Evolutionary conservation across 2,888 invertebrate species (phyloP), one percentile per base, ranked within the genome.

Genomic region (Thymelicus lineola): DNA sequence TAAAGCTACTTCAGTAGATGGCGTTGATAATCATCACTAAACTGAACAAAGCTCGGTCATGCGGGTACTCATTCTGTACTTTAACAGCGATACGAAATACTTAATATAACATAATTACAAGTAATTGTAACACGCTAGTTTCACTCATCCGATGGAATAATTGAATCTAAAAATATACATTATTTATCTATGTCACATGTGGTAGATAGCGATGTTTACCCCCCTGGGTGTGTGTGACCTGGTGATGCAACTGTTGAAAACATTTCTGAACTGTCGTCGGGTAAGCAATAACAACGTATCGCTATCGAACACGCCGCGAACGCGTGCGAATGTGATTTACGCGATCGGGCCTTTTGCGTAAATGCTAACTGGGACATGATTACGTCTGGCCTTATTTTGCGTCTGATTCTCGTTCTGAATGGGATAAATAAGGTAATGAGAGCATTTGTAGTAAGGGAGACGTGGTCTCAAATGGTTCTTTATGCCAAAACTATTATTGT

Each of bases 211-310:
- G 6, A 0, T 35, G 57, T 65, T 15, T 15, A 66, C 58, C 65
- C 58, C 65, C 65, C 65, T 28, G 57, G 55, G 46, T n/a, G 57
- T 64, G 58, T 57, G 46, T 58, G 65, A 66, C 65, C 65, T 46
- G 20, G 58, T 58, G 65, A 66, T 66, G 65, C 65, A 66, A 66
- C 55, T 45, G 20, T 20, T 66, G n/a, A 42, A 65, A 46, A 72
- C 69, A 66, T 62, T 69, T 57, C 61, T 48, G 28, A 42, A 65
- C 38, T 66, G 28, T 53, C 61, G 46, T 15, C 14, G 38, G 53
- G 15, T 71, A 63, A 75, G 74, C 71, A 69, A 55, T 20, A 55
- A 55, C n/a, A 35, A 5, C 28, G 3, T 28, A 28, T 28, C 28
- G 28, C 50, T 55, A 64, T 64, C 64, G 7, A 6, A 36, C 55